phyloP scores from a whole-genome alignment of 1,140 invertebrate species.

The Microvelia longipes region DNA sequence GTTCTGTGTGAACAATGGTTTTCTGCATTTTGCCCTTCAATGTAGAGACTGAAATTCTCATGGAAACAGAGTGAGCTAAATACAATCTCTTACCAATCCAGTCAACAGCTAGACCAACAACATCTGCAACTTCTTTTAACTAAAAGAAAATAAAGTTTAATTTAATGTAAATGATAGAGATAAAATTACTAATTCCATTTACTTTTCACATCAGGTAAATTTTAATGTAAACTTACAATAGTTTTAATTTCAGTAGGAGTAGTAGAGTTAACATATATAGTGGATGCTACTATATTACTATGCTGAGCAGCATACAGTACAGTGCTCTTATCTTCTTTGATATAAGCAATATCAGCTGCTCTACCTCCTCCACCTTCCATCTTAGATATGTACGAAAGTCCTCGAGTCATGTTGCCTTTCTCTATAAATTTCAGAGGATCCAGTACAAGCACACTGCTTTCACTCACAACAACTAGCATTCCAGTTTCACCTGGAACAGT shows the following conservation, averaged over 20 bases:
- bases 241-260: not conserved
- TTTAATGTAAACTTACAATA: not conserved
- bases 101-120: not conserved
- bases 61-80: not conserved
- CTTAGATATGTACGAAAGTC: not conserved
- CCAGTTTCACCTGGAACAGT: not conserved
- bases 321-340: not conserved
- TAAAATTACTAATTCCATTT: too few species aligned
- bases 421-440: not conserved
- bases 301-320: not conserved
- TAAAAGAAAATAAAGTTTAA: not conserved
- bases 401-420: not conserved
- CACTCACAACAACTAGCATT: not conserved
- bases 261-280: not conserved
- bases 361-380: not conserved
- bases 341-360: not conserved
- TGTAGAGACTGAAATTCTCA: not conserved
- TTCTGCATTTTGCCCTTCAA: not conserved
- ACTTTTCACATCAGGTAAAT: too few species aligned
- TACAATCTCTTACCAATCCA: not conserved
- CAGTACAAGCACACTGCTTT: not conserved
- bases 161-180: too few species aligned
- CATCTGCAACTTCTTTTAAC: not conserved
- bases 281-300: not conserved
- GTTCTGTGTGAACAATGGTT: not conserved